Evolutionary conservation across 2,797 vertebrate species (phyloP).

Genomic region (Anguilla megastoma): DNA sequence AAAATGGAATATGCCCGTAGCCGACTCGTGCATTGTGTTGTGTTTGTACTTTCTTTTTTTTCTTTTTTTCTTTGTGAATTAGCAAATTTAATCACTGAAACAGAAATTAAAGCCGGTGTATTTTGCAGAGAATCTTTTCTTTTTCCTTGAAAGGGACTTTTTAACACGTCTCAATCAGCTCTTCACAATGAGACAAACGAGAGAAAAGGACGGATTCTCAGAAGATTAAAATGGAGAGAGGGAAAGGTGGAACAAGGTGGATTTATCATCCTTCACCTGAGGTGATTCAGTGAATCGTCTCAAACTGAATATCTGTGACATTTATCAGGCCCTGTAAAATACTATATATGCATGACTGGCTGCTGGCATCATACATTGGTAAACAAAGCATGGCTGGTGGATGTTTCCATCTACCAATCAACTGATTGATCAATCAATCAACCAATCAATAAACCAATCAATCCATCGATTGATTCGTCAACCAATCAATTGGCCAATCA

Average conservation of each 20-base stretch:
- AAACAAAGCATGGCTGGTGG: background rate
- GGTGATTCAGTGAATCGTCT: background rate
- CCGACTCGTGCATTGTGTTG: constrained; percentile 54
- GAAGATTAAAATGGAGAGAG: constrained; percentile 56
- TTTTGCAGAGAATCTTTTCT: constrained; percentile 52
- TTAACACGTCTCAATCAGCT: constrained; percentile 5
- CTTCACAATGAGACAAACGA: background rate
- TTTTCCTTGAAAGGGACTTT: background rate
- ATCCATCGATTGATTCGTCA: background rate
- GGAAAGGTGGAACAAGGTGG: constrained; percentile 39
- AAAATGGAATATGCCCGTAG: constrained; percentile 40
- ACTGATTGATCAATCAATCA: background rate
- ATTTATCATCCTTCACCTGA: constrained; percentile 35
- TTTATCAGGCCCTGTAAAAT: background rate
- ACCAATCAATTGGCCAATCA: background rate
- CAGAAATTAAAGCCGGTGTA: constrained; percentile 63
- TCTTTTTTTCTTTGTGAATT: constrained; percentile 66
- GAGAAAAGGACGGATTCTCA: constrained; percentile 40
- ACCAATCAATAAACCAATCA: background rate
- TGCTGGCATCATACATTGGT: background rate
- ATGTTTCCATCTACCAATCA: background rate
- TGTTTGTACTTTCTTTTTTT: constrained; percentile 53
- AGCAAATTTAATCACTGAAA: constrained; percentile 67
- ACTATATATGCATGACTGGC: background rate
- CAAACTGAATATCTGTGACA: background rate